A percentile compares a stretch with the other conserved stretches of the same genome.
These are phyloP conservation scores for Corydoras maculifer DNA, from an alignment of 2,113 vertebrate species.

Conservation along the genomic window DNA sequence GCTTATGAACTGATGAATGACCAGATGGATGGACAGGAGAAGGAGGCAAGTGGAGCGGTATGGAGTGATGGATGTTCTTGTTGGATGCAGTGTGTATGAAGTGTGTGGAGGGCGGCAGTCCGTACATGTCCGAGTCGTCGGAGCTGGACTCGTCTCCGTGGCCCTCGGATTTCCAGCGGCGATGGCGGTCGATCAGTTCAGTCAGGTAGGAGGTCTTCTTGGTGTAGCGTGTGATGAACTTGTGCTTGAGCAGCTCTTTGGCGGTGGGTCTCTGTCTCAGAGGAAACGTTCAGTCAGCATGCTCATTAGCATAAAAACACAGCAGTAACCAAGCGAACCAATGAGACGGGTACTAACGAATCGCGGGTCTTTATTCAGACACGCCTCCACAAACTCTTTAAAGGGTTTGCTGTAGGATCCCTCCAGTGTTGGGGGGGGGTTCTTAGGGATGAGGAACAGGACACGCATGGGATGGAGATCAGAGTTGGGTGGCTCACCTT, in stretches of 20 bases:
- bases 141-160: slow-evolving; percentile 96
- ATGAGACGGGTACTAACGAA: slow-evolving; percentile 74
- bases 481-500: slow-evolving; percentile 95
- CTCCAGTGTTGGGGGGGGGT: slow-evolving; percentile 91
- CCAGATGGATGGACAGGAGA: neutral
- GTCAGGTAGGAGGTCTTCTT: slow-evolving; percentile 97
- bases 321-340: neutral
- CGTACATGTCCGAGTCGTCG: slow-evolving; percentile 90
- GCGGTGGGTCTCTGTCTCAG: slow-evolving; percentile 86
- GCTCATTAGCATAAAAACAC: no score
- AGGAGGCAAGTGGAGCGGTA: neutral
- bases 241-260: slow-evolving; percentile 94
- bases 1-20: no score
- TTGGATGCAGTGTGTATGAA: neutral
- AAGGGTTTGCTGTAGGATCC: slow-evolving; percentile 97
- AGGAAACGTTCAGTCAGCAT: neutral
- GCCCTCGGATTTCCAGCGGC: slow-evolving; percentile 94
- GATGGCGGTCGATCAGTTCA: slow-evolving; percentile 89
- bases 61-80: neutral
- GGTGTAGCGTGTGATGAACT: slow-evolving; percentile 96
- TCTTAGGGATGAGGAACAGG: slow-evolving; percentile 96
- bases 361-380: slow-evolving; percentile 96
- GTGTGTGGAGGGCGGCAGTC: neutral
- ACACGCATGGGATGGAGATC: slow-evolving; percentile 98
- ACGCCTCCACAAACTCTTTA: slow-evolving; percentile 97